These are phyloP conservation scores for Samia ricini DNA, from an alignment of 1,140 invertebrate genomes.

Conservation along the genomic window DNA sequence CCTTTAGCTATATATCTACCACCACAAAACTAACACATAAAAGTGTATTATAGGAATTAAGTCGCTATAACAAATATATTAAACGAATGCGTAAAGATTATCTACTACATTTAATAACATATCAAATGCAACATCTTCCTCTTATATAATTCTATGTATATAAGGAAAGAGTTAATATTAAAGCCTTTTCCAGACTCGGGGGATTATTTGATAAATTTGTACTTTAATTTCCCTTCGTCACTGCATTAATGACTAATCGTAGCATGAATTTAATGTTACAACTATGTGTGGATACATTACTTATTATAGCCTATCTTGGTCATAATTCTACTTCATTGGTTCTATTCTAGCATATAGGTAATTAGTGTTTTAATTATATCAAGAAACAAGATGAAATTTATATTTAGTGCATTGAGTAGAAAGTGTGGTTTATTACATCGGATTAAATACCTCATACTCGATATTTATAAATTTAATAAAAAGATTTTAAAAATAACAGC, in stretches of 20 bases:
- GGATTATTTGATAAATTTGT: constrained; percentile 68
- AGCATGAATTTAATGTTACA: constrained; percentile 38
- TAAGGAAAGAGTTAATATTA: constrained; percentile 66
- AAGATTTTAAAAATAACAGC: too few species aligned
- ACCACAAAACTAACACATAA: constrained; percentile 62
- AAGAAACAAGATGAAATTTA: not conserved
- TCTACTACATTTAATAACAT: constrained; percentile 35
- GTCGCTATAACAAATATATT: constrained; percentile 9
- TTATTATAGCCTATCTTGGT: constrained; percentile 60
- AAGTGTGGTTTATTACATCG: not conserved
- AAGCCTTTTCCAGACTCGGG: constrained; percentile 48
- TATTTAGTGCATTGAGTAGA: not conserved
- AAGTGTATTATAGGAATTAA: constrained; percentile 41
- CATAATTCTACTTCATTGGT: constrained; percentile 62
- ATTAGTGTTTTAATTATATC: constrained; percentile 37
- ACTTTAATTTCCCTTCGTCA: constrained; percentile 47
- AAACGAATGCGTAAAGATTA: constrained; percentile 9
- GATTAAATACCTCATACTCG: too few species aligned
- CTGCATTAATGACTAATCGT: constrained; percentile 28
- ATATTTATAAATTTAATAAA: too few species aligned
- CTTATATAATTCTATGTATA: constrained; percentile 60
- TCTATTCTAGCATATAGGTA: constrained; percentile 63
- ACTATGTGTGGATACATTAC: constrained; percentile 61
- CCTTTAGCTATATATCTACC: constrained; percentile 47
- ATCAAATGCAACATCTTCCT: constrained; percentile 55